phyloP scores from a whole-genome alignment of 2,888 invertebrate genomes.

The Zhuqinia jingwanae region DNA sequence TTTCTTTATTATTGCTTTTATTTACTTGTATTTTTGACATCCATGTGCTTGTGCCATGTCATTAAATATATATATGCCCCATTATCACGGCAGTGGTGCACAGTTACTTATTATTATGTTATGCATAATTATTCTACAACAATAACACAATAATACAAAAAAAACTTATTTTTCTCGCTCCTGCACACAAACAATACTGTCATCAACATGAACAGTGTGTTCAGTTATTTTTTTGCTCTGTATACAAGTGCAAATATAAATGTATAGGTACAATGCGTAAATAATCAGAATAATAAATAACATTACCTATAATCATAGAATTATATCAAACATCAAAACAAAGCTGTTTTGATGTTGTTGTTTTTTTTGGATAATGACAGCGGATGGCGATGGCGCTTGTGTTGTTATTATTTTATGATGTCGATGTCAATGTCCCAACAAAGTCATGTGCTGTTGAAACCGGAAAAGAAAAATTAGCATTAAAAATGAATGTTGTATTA shows the following conservation, averaged over 20 bases:
- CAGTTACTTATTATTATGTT: not conserved
- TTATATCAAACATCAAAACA: not conserved
- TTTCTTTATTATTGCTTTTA: not conserved
- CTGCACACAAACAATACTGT: not conserved
- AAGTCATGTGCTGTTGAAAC: too few relatives aligned
- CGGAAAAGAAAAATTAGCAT: too few relatives aligned
- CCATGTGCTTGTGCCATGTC: not conserved
- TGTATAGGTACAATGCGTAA: too few relatives aligned
- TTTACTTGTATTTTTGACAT: not conserved
- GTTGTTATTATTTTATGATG: not conserved
- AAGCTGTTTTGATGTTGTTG: too few relatives aligned
- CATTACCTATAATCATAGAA: not conserved
- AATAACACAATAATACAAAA: too few relatives aligned
- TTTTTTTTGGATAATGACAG: too few relatives aligned
- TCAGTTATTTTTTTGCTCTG: too few relatives aligned
- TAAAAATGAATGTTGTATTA: too few relatives aligned
- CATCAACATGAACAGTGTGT: not conserved
- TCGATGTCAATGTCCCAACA: not conserved
- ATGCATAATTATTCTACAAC: too few relatives aligned
- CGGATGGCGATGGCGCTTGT: too few relatives aligned
- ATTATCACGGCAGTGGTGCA: not conserved
- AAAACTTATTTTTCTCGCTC: not conserved
- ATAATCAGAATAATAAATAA: too few relatives aligned
- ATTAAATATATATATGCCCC: not conserved
- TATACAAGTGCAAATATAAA: too few relatives aligned